Base-by-base conservation (phyloP, 37 sponge, comb jelly and placozoan genomes). In the Chondrilla cf. caribensis region DNA sequence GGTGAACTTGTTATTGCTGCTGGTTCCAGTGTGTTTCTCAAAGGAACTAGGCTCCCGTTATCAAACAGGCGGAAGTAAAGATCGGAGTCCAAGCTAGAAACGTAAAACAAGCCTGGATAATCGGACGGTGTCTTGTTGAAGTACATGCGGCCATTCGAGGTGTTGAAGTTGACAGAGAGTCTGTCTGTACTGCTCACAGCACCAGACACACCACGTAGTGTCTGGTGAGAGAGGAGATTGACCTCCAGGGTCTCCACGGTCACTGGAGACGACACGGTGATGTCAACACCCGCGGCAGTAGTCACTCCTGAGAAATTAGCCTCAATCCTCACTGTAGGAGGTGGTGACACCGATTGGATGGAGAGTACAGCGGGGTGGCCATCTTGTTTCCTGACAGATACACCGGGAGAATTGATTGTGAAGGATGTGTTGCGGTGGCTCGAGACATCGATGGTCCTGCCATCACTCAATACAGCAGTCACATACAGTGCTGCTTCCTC, bases 161-260 rank as follows among this genome's bases (percentile, higher is more conserved):
- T 67, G 44, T 77, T 44, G 14, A 79, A 54, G 21, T 58, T 60
- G 21, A 86, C 41, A 9, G 71, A 79, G 0, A 32, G n/a, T 28
- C 38, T 35, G n/a, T 66, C 41, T 21, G 15, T 19, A 29, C 81
- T 54, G 3, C 38, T 57, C n/a, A 79, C 62, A 21, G 15, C 19
- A 18, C 81, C 65, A 11, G 60, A 58, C 9, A 79, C 62, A 19
- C 90, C 90, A 31, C 38, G 17, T 3, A 90, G 80, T 0, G 86
- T 86, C 29, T 79, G 54, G 25, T 28, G 5, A n/a, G 65, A 40
- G 3, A 82, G 75, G 14, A 83, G 79, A 21, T 60, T 57, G 22
- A 83, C 42, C 29, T 58, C 31, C 2, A 86, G 5, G 3, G 31
- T 35, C 26, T 64, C 17, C 0, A 82, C 81, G 0, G 22, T 67